phyloP scores from a whole-genome alignment of 1,140 invertebrate genomes.

The Papilio aristodemus region DNA sequence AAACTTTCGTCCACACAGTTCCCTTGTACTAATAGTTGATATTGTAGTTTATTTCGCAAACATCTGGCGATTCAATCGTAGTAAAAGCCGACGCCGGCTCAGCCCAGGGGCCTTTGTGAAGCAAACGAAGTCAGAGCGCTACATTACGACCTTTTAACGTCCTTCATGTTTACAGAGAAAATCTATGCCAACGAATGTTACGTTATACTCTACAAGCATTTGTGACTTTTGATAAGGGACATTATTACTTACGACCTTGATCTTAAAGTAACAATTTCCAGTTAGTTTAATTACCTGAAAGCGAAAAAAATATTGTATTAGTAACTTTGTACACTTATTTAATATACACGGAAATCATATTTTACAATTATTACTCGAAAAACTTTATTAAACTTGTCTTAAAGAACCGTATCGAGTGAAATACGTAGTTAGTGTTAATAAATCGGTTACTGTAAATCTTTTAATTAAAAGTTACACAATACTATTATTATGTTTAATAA shows the following conservation, averaged over 20 bases:
- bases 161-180: constrained; percentile 46
- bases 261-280: neutral
- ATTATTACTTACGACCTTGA: neutral
- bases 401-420: no score
- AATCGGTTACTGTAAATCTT: neutral
- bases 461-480: neutral
- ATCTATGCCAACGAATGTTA: constrained; percentile 47
- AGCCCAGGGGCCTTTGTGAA: constrained; percentile 50
- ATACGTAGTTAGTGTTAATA: no score
- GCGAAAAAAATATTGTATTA: neutral
- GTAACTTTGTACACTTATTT: neutral
- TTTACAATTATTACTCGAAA: no score
- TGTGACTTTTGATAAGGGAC: neutral
- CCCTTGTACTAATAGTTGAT: neutral
- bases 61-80: constrained; percentile 37
- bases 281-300: neutral
- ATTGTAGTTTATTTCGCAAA: constrained; percentile 32
- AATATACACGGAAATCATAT: no score
- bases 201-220: constrained; percentile 25
- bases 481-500: neutral
- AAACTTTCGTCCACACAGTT: neutral
- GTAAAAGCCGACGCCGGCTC: constrained; percentile 40
- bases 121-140: constrained; percentile 55
- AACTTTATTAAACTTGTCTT: no score
- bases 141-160: constrained; percentile 55